phyloP scores from a whole-genome alignment of 2,113 vertebrate genomes.

The Vanacampus margaritifer region DNA sequence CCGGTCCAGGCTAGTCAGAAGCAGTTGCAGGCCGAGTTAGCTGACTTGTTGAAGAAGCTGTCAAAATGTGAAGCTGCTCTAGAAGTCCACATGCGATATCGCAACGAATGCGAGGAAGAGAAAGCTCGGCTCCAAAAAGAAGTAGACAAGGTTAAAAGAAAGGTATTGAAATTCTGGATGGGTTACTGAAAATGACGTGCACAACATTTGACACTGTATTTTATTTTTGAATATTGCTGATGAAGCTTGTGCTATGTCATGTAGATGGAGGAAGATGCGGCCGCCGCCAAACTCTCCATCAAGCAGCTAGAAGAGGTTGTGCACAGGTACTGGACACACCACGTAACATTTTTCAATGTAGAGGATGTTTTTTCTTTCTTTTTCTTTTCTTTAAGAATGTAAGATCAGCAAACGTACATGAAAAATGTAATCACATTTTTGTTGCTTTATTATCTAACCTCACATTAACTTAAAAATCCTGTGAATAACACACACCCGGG shows the following conservation, averaged over 20 bases:
- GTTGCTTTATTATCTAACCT: too few relatives aligned
- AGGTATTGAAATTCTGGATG: constrained; percentile 77
- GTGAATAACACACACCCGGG: too few relatives aligned
- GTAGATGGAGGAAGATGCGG: constrained; percentile 76
- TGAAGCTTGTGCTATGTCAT: constrained; percentile 12
- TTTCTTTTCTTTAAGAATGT: too few relatives aligned
- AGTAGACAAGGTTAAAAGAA: constrained; percentile 74
- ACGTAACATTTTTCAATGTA: background rate
- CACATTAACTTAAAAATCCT: too few relatives aligned
- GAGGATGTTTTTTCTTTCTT: too few relatives aligned
- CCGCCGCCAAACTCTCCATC: constrained; percentile 54
- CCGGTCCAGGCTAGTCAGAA: constrained; percentile 37
- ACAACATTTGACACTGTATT: background rate
- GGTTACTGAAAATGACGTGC: background rate
- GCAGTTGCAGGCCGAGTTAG: constrained; percentile 88
- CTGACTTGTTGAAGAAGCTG: constrained; percentile 85
- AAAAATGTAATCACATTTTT: too few relatives aligned
- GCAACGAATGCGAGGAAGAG: constrained; percentile 83
- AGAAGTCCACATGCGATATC: constrained; percentile 81
- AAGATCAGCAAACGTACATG: too few relatives aligned
- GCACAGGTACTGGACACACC: constrained; percentile 69
- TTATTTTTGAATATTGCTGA: background rate
- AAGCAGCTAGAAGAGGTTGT: constrained; percentile 82
- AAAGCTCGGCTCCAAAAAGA: constrained; percentile 79
- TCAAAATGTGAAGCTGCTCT: constrained; percentile 89